These are phyloP conservation scores for Pseudotriccus pelzelni DNA, from an alignment of 2,797 vertebrate genomes.

Conservation along the genomic window DNA sequence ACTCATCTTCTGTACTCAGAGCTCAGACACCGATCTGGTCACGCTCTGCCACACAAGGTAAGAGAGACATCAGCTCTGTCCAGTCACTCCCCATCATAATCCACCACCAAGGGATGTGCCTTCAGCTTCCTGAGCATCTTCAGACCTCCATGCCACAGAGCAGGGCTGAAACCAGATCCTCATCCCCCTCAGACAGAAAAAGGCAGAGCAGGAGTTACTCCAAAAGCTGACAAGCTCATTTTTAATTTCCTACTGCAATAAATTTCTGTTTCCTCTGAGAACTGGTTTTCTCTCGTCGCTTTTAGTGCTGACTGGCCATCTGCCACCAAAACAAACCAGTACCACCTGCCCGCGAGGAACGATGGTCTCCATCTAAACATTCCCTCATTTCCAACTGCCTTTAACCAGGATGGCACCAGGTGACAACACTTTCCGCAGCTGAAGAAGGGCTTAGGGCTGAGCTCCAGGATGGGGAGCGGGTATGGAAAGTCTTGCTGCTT, in stretches of 20 bases:
- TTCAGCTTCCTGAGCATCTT: background rate
- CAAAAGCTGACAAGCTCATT: background rate
- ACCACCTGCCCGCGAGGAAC: background rate
- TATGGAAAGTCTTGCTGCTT: background rate
- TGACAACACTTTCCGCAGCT: background rate
- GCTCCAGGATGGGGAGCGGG: background rate
- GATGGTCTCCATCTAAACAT: background rate
- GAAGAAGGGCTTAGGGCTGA: background rate
- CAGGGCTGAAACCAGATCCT: background rate
- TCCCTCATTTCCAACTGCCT: background rate
- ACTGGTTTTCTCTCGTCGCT: background rate
- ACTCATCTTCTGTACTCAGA: background rate
- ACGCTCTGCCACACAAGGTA: background rate
- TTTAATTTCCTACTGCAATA: background rate
- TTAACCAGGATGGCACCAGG: background rate
- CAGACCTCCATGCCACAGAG: background rate
- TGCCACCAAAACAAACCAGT: background rate
- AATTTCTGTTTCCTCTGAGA: background rate
- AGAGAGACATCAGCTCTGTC: background rate
- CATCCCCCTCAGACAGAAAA: background rate
- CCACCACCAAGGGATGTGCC: background rate
- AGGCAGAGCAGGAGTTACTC: background rate
- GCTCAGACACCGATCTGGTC: background rate
- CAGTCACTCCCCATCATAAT: fast-evolving
- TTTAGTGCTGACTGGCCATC: background rate